These are phyloP conservation scores for Hydrolagus colliei DNA, from an alignment of 2,797 vertebrate genomes.

Conservation along the genomic window DNA sequence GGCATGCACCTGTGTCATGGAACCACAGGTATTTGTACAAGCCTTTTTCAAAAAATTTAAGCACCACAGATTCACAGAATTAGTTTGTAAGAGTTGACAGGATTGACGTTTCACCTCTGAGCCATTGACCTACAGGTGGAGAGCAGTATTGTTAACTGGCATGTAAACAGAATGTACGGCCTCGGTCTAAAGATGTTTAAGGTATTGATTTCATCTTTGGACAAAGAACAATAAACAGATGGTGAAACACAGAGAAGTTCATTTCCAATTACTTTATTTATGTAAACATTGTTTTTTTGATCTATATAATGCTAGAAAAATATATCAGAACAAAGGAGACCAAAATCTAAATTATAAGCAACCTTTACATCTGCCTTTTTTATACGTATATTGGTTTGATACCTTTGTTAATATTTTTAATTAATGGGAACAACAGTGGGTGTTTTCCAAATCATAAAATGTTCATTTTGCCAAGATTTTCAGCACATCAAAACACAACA, in stretches of 20 bases:
- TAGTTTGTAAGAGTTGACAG: slow-evolving; percentile 54
- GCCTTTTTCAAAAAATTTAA: slow-evolving; percentile 46
- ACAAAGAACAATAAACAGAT: slow-evolving; percentile 54
- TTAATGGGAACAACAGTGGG: not conserved
- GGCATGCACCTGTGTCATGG: slow-evolving; percentile 67
- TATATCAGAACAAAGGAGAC: not conserved
- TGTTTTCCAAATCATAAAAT: not conserved
- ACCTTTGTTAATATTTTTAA: not conserved
- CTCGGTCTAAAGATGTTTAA: slow-evolving; percentile 66
- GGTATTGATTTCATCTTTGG: slow-evolving; percentile 66
- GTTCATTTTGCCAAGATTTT: slow-evolving; percentile 1
- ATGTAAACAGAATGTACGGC: slow-evolving; percentile 58
- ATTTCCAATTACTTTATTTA: not conserved
- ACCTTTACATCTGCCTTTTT: not conserved
- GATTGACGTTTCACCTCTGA: slow-evolving; percentile 57
- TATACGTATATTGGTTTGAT: not conserved
- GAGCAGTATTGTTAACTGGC: slow-evolving; percentile 66
- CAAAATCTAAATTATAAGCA: not conserved
- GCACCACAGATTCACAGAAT: slow-evolving; percentile 42
- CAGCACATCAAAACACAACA: not conserved
- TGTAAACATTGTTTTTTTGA: not conserved
- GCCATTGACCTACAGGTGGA: slow-evolving; percentile 81
- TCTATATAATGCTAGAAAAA: not conserved
- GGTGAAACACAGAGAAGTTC: slow-evolving; percentile 8
- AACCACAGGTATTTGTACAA: slow-evolving; percentile 45